Conservation (phyloP, 2,888 invertebrate species). For the Tachina grossa region DNA sequence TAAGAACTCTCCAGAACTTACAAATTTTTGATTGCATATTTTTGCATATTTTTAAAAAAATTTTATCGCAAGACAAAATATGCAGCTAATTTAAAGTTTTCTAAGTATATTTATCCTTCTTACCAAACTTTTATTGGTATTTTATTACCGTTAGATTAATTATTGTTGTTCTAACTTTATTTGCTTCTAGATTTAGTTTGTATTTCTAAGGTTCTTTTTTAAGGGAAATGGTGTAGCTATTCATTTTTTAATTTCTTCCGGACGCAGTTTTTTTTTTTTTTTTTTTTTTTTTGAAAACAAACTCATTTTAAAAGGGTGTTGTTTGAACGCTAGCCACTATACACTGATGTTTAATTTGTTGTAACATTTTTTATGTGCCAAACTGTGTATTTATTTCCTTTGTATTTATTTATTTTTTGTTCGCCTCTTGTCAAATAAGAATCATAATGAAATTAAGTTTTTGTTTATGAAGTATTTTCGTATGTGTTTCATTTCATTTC, state of each 20-base stretch:
- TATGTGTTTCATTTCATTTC: conserved; percentile 27
- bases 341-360: conserved; percentile 16
- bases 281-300: no score
- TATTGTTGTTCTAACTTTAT: no score
- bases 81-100: no score
- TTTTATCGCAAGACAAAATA: no score
- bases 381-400: conserved; percentile 7
- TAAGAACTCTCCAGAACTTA: no score
- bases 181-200: no score
- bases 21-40: no score
- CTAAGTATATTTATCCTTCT: no score
- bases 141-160: no score
- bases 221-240: conserved; percentile 10
- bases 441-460: conserved; percentile 40
- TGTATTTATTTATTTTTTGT: neutral
- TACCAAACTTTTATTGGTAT: no score
- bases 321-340: neutral
- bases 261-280: neutral
- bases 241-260: neutral
- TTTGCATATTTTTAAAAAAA: no score
- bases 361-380: neutral
- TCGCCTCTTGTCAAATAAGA: conserved; percentile 24
- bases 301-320: conserved; percentile 32
- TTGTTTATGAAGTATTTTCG: conserved; percentile 30
- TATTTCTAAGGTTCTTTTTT: no score